Evolutionary conservation across 2,888 invertebrate species (phyloP).

Genomic region (Drosophila lacicola): DNA sequence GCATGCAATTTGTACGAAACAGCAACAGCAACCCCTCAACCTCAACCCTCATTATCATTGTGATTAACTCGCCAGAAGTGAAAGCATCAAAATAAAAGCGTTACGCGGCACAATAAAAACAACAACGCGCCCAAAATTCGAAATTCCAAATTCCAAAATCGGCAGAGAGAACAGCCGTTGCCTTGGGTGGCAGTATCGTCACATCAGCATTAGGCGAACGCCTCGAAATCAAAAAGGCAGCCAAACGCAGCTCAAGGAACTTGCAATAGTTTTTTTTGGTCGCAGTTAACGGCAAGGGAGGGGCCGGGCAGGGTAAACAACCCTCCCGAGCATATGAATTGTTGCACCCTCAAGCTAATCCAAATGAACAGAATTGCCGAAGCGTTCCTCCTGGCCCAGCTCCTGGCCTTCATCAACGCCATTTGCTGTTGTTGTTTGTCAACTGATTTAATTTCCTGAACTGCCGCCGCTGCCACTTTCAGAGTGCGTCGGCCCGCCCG

Average conservation of each 20-base stretch:
- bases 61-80: slow-evolving; percentile 80
- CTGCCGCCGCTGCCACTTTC: slow-evolving; percentile 49
- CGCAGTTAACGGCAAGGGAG: slow-evolving; percentile 2
- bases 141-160: slow-evolving; percentile 29
- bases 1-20: slow-evolving; percentile 58
- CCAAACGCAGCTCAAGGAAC: slow-evolving; percentile 52
- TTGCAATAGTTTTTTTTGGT: slow-evolving; percentile 52
- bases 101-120: slow-evolving; percentile 57
- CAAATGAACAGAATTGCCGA: slow-evolving; percentile 54
- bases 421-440: slow-evolving; percentile 72
- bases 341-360: slow-evolving; percentile 74
- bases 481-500: slow-evolving; percentile 49
- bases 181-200: slow-evolving; percentile 82
- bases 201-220: slow-evolving; percentile 82
- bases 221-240: slow-evolving; percentile 84
- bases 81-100: slow-evolving; percentile 65
- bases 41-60: slow-evolving; percentile 76
- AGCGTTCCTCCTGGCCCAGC: slow-evolving; percentile 21
- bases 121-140: slow-evolving; percentile 46
- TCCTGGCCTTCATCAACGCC: slow-evolving; percentile 61
- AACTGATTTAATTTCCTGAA: slow-evolving; percentile 80
- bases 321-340: slow-evolving; percentile 44
- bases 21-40: slow-evolving; percentile 55
- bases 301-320: slow-evolving; percentile 42
- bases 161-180: slow-evolving; percentile 16